Evolutionary conservation across 2,797 vertebrate genomes (phyloP).

Genomic region (Pygocentrus nattereri): DNA sequence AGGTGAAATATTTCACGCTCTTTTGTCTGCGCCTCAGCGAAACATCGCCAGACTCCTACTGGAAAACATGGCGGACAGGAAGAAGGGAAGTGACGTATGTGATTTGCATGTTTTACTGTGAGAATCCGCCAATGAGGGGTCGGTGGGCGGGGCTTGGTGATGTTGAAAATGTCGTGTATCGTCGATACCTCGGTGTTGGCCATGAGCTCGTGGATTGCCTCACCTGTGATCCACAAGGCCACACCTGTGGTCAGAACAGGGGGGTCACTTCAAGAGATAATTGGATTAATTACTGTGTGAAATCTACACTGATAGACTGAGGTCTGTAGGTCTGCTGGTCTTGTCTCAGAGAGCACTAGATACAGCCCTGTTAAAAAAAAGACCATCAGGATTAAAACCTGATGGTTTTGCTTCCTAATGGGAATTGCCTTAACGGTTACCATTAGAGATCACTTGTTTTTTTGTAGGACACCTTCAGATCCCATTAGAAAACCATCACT

Average conservation of each 20-base stretch:
- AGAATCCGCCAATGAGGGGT: conserved; percentile 53
- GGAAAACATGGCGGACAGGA: conserved; percentile 71
- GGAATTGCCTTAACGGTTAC: no score
- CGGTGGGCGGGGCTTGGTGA: conserved; percentile 42
- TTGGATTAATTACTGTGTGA: neutral
- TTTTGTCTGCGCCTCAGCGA: conserved; percentile 55
- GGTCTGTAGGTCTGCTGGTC: no score
- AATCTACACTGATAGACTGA: no score
- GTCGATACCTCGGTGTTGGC: conserved; percentile 13
- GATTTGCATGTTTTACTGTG: conserved; percentile 57
- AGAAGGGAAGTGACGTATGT: conserved; percentile 69
- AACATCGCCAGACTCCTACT: conserved; percentile 58
- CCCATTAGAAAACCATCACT: no score
- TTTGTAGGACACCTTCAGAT: no score
- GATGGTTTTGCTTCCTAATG: no score
- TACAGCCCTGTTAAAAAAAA: no score
- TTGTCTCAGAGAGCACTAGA: no score
- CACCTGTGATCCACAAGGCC: conserved; percentile 28
- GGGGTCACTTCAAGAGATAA: neutral
- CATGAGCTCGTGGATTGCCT: neutral
- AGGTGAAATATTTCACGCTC: conserved; percentile 5
- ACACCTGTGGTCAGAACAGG: conserved; percentile 42
- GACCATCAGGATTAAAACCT: no score
- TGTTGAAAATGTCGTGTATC: conserved; percentile 41
- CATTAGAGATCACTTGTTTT: no score